A percentile compares a stretch with the other conserved stretches of the same genome.
These are phyloP conservation scores for Meta bourneti DNA, from an alignment of 2,888 invertebrate species.

Conservation along the genomic window DNA sequence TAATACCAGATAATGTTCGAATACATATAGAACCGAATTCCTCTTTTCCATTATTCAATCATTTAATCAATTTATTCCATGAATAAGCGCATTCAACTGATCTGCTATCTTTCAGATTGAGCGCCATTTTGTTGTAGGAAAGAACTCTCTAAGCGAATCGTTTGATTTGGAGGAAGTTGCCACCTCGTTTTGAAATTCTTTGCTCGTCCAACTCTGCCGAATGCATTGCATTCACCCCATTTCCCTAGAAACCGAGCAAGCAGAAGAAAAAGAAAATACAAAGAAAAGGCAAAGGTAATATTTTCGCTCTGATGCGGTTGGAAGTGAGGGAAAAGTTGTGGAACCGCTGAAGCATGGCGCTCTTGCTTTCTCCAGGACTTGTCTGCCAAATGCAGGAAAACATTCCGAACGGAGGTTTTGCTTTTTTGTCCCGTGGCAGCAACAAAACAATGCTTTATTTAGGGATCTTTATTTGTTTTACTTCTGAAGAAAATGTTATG, in stretches of 20 bases:
- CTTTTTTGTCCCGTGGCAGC: conserved; percentile 2
- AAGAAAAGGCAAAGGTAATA: conserved; percentile 3
- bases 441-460: neutral
- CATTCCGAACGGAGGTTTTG: neutral
- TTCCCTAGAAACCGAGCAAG: conserved; percentile 26
- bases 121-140: no score
- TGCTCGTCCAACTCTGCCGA: no score
- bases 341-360: conserved; percentile 16
- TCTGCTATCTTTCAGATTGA: no score
- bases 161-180: neutral
- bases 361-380: neutral
- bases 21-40: no score
- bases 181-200: neutral
- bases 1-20: no score
- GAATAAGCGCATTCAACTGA: no score
- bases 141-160: no score
- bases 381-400: no score
- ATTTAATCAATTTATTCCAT: no score
- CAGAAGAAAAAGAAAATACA: neutral
- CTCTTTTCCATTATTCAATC: no score
- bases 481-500: neutral
- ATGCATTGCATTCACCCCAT: conserved; percentile 9
- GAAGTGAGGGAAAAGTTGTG: neutral
- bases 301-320: conserved; percentile 29
- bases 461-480: neutral